Evolutionary conservation across 2,797 vertebrate genomes (phyloP).

Genomic region (Antrozous pallidus): DNA sequence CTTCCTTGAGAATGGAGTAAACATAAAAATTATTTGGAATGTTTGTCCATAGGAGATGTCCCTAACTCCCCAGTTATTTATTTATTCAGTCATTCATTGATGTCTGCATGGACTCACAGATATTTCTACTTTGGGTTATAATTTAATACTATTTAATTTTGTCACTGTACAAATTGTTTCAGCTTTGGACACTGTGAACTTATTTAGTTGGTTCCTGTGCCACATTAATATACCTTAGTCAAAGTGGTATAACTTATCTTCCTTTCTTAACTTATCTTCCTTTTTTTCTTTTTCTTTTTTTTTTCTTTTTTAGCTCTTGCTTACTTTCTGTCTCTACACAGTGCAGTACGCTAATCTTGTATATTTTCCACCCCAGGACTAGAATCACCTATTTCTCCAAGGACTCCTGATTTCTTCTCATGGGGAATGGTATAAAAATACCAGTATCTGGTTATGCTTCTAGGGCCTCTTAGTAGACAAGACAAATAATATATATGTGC

Average conservation of each 20-base stretch:
- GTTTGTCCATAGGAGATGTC: neutral
- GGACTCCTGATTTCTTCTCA: neutral
- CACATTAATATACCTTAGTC: neutral
- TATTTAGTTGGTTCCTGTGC: neutral
- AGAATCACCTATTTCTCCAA: neutral
- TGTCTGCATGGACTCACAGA: neutral
- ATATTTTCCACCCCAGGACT: neutral
- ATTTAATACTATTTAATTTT: neutral
- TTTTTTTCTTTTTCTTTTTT: neutral
- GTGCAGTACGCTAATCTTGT: neutral
- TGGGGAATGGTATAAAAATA: neutral
- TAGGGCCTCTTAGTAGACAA: neutral
- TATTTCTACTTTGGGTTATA: neutral
- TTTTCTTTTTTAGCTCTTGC: neutral
- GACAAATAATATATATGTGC: neutral
- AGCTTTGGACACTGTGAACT: neutral
- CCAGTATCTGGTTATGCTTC: neutral
- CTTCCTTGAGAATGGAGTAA: neutral
- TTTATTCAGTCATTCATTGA: neutral
- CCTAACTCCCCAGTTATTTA: neutral
- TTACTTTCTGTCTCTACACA: neutral
- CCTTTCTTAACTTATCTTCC: neutral
- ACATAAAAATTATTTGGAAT: neutral
- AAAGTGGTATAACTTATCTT: neutral
- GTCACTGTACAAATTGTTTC: neutral